Base-by-base conservation (phyloP, 2,113 vertebrate species). In the Coptodon rendalli region DNA sequence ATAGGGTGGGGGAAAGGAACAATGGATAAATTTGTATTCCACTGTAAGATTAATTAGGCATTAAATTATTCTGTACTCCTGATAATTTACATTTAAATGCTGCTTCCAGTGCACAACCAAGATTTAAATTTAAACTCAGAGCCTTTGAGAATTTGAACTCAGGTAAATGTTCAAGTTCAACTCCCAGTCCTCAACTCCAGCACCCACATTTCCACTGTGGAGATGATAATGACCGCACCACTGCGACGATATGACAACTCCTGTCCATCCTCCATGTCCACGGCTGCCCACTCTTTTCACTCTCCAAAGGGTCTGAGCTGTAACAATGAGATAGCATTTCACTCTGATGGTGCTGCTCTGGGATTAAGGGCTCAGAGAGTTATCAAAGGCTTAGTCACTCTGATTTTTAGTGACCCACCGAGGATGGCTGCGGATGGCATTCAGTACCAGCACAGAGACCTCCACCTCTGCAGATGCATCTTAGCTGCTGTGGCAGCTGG, bases 361-460 rank as follows among this genome's bases (percentile, higher is more conserved):
- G 94, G 96, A 97, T 96, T 96, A 96, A 92, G 68, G 91, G 96
- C 89, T 97, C 95, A 96, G 85, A 87, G 93, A 94, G 94, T 95
- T 96, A 96, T 96, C 96, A 96, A 95, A 95, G 90, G 96, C 94
- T 96, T 95, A 96, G 93, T 95, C 68, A 11, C 91, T 95, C 78
- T 89, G 87, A 95, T 95, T 95, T 93, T 92, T 86, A 84, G 89
- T 93, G 94, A 95, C 91, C 95, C 71, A n/a, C 63, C 68, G 63
- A 80, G 86, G 93, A 93, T 79, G 90, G 85, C 91, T 91, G 90
- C 89, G 43, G 68, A 73, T 73, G 81, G 94, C 76, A 81, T 83
- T 92, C 84, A 89, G 87, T 92, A 92, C 89, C 87, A 92, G 81
- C 66, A 7, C 11, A 1, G 82, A 86, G 86, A 88, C 86, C 85